Evolutionary conservation across 2,888 invertebrate genomes (phyloP).

Genomic region (Acronicta alni): DNA sequence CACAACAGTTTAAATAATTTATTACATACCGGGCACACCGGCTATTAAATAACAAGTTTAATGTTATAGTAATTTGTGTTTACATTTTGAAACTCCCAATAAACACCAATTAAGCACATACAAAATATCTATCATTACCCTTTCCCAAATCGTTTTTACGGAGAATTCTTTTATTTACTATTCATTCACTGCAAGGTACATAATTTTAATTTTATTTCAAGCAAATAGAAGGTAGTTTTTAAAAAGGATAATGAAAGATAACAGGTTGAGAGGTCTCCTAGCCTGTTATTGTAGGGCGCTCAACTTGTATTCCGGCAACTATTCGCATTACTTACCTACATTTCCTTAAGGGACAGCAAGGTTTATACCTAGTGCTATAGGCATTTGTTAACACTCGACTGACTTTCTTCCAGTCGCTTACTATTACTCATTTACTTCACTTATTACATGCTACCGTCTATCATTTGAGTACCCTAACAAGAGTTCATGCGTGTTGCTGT

Average conservation of each 20-base stretch:
- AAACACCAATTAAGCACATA: conserved; percentile 65
- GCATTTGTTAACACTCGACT: conserved; percentile 17
- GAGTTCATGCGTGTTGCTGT: conserved; percentile 47
- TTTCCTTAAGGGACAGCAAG: conserved; percentile 50
- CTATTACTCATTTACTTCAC: conserved; percentile 42
- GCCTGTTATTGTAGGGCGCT: conserved; percentile 58
- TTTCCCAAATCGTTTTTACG: conserved; percentile 13
- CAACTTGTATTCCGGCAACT: conserved; percentile 46
- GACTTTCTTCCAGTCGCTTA: conserved; percentile 15
- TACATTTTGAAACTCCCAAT: conserved; percentile 65
- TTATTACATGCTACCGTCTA: conserved; percentile 67
- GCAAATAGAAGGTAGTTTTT: neutral
- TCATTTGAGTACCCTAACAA: conserved; percentile 53
- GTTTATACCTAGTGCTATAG: conserved; percentile 34
- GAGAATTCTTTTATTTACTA: neutral
- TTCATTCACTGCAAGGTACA: neutral
- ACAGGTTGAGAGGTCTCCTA: conserved; percentile 54
- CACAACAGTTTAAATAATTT: too few species aligned
- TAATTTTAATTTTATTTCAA: neutral
- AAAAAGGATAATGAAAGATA: conserved; percentile 50
- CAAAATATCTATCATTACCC: conserved; percentile 52
- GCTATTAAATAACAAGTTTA: too few species aligned
- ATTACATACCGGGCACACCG: too few species aligned
- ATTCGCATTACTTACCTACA: conserved; percentile 53
- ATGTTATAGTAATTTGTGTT: conserved; percentile 3